Conservation (phyloP, 2,797 vertebrate genomes). For the Gallirallus australis region DNA sequence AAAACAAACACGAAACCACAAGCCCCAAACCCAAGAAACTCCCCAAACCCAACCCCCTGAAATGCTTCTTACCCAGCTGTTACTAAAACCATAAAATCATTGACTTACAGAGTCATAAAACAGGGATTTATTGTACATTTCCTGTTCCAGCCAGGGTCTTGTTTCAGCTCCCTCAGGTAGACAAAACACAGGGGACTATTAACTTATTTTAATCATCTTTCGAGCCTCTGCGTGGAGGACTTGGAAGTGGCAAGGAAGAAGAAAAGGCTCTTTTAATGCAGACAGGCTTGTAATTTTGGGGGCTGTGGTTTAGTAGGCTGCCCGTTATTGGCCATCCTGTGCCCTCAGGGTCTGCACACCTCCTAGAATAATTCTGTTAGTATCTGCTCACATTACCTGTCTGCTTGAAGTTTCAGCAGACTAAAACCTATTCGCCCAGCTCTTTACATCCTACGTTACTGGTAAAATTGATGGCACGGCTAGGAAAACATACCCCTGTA, state of each 20-base stretch:
- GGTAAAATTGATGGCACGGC: not conserved
- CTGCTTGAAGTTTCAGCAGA: not conserved
- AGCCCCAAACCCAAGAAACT: not conserved
- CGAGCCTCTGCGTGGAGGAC: not conserved
- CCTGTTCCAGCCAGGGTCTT: slow-evolving; percentile 47
- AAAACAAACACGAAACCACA: not conserved
- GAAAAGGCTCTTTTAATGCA: slow-evolving; percentile 12
- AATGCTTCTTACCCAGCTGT: slow-evolving; percentile 28
- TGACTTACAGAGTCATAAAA: slow-evolving; percentile 70
- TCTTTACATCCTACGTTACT: not conserved
- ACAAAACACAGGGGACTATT: slow-evolving; percentile 57
- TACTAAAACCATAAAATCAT: slow-evolving; percentile 65
- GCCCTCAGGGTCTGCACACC: not conserved
- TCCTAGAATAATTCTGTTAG: not conserved
- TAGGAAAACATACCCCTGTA: not conserved
- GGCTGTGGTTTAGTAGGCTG: not conserved
- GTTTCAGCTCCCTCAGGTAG: slow-evolving; percentile 57
- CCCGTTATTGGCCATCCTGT: not conserved
- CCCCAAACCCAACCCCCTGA: not conserved
- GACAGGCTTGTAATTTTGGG: not conserved
- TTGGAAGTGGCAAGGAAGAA: not conserved
- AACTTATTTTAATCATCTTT: slow-evolving; percentile 50
- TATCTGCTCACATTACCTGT: not conserved
- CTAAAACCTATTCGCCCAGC: not conserved
- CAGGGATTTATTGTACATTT: slow-evolving; percentile 72